Conservation (phyloP, 2,888 invertebrate species). For the Merodon equestris region DNA sequence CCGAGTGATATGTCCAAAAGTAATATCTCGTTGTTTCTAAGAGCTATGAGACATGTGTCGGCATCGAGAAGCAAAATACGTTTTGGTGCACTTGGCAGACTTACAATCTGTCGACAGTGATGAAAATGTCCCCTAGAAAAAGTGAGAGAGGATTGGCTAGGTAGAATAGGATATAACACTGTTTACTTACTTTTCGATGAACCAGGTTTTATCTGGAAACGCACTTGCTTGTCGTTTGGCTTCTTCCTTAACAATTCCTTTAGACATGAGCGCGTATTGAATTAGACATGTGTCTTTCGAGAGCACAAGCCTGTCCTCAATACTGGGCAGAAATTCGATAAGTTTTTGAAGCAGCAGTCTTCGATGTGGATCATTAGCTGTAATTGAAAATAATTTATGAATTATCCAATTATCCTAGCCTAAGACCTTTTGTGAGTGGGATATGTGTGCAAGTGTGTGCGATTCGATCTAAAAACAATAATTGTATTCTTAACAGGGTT, state of each 20-base stretch:
- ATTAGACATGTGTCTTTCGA: constrained; percentile 75
- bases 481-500: no score
- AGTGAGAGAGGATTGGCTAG: not conserved
- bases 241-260: constrained; percentile 72
- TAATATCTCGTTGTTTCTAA: constrained; percentile 73
- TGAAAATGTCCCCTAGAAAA: constrained; percentile 75
- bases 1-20: constrained; percentile 75
- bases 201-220: constrained; percentile 75
- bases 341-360: constrained; percentile 71
- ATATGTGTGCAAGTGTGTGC: no score
- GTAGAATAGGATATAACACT: not conserved
- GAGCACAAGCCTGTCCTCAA: constrained; percentile 76
- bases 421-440: no score
- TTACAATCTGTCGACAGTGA: constrained; percentile 76
- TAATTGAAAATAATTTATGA: constrained; percentile 26
- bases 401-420: not conserved
- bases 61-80: constrained; percentile 73
- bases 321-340: constrained; percentile 74
- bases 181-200: constrained; percentile 74
- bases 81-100: constrained; percentile 72
- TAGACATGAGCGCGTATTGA: constrained; percentile 75
- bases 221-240: constrained; percentile 74
- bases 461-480: constrained; percentile 1
- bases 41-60: constrained; percentile 75
- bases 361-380: constrained; percentile 70